These are phyloP conservation scores for Platycheirus rosarum DNA, from an alignment of 2,888 invertebrate species.

Conservation along the genomic window DNA sequence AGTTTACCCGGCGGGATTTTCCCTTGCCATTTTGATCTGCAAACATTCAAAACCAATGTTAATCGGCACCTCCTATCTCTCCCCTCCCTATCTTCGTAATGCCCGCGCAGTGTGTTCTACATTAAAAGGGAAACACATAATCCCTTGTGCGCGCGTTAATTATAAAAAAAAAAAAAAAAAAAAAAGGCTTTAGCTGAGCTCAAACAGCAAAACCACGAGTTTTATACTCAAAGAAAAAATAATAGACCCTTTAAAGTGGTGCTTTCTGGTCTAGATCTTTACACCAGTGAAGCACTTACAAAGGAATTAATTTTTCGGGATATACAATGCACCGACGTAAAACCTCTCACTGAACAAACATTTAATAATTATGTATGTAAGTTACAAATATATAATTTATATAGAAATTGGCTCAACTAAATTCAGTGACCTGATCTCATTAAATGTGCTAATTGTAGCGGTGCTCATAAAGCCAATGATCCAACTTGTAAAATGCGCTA, in stretches of 20 bases:
- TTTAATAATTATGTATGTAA: constrained; percentile 8
- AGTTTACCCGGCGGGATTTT: no score
- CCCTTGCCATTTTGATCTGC: no score
- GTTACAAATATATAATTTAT: constrained; percentile 14
- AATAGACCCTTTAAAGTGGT: constrained; percentile 19
- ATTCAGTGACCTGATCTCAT: background rate
- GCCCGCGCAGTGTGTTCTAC: no score
- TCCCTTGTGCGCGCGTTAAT: no score
- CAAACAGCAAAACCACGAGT: background rate
- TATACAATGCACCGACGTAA: constrained; percentile 19
- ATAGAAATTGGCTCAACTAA: constrained; percentile 10
- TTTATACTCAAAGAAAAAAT: constrained; percentile 8
- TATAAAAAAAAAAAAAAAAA: no score
- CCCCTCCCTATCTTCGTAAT: no score
- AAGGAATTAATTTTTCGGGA: constrained; percentile 10
- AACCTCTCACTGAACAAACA: background rate
- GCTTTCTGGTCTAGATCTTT: constrained; percentile 7
- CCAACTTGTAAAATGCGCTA: background rate
- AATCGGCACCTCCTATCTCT: no score
- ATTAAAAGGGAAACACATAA: no score
- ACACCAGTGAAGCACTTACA: background rate
- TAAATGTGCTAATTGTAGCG: background rate
- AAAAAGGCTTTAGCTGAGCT: constrained; percentile 17
- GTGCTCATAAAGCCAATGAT: background rate
- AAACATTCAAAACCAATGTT: no score